phyloP scores from a whole-genome alignment of 2,888 invertebrate species.

The Eulithis testata region DNA sequence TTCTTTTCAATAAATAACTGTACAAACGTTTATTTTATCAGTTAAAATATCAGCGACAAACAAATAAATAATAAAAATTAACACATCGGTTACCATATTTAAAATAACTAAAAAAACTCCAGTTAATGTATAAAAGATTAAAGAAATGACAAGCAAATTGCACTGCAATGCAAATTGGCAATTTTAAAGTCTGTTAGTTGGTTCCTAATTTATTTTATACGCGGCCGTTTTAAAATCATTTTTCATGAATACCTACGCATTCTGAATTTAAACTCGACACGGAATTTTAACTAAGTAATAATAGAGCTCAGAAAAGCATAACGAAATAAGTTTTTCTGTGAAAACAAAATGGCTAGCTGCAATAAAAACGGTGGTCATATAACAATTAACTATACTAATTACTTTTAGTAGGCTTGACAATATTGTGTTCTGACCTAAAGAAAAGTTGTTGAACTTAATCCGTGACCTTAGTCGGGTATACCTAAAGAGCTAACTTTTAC shows the following conservation, averaged over 20 bases:
- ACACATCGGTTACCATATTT: too few species aligned
- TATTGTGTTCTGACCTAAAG: constrained; percentile 46
- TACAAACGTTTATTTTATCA: too few species aligned
- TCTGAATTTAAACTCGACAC: constrained; percentile 13
- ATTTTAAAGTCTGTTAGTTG: constrained; percentile 36
- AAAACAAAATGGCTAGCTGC: not conserved
- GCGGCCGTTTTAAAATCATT: constrained; percentile 11
- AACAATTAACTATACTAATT: not conserved
- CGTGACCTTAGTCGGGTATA: constrained; percentile 54
- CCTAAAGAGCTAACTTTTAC: constrained; percentile 32
- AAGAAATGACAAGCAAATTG: constrained; percentile 37
- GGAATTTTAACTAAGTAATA: constrained; percentile 5
- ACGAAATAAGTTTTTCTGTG: not conserved
- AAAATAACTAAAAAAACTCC: not conserved
- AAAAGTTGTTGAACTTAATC: constrained; percentile 68
- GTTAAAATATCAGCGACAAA: too few species aligned
- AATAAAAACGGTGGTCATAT: constrained; percentile 1
- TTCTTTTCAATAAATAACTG: too few species aligned
- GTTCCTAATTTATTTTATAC: constrained; percentile 38
- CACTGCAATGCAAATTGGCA: constrained; percentile 41
- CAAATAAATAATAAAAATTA: too few species aligned
- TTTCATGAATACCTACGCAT: constrained; percentile 8
- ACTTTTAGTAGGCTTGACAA: constrained; percentile 19
- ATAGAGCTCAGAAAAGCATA: not conserved
- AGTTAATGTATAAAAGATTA: constrained; percentile 28